Evolutionary conservation across 2,797 vertebrate genomes (phyloP), one percentile per base, ranked within the genome.

Genomic region (Apodemus agrarius): DNA sequence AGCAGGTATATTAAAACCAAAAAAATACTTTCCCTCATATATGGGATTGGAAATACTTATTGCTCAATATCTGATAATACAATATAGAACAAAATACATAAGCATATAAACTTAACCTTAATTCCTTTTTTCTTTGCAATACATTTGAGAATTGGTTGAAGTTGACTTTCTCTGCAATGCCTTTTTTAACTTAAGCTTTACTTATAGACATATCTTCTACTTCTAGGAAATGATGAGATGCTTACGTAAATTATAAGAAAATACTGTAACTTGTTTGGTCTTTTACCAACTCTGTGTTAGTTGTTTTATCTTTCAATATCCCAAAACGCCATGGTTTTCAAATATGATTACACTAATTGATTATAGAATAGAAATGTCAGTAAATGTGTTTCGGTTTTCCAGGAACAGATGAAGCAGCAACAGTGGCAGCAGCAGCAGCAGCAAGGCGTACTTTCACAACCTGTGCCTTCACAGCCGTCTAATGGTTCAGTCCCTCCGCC

Each of bases 331-430:
- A 2, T 78, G 81, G 1, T 79, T 88, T 97, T 95, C 34, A 43
- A 26, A 24, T 90, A 19, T 52, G 76, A 29, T 89, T 78, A 0
- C 46, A 26, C 63, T 83, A 11, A 46, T 92, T 63, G 69, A 13
- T 89, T 13, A 19, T 31, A 54, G 59, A 92, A 13, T 63, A 75
- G 16, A 57, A 90, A 4, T 76, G 19, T 95, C n/a, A 84, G 19
- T 37, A 31, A 85, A 37, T 19, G 17, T 59, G 17, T 74, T 65
- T 84, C 93, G 21, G 31, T 83, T 96, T 94, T 79, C 5, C 95
- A 99, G 99, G 99, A 99, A 89, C 99, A 99, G 97, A 99, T 99
- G 99, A 99, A 99, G 90, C 99, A 99, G 95, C 99, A 99, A 87
- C 99, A 99, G 74, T 99, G 98, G 98, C 97, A 97, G 43, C 82